Conservation (phyloP, 2,113 vertebrate genomes). For the Castor canadensis region DNA sequence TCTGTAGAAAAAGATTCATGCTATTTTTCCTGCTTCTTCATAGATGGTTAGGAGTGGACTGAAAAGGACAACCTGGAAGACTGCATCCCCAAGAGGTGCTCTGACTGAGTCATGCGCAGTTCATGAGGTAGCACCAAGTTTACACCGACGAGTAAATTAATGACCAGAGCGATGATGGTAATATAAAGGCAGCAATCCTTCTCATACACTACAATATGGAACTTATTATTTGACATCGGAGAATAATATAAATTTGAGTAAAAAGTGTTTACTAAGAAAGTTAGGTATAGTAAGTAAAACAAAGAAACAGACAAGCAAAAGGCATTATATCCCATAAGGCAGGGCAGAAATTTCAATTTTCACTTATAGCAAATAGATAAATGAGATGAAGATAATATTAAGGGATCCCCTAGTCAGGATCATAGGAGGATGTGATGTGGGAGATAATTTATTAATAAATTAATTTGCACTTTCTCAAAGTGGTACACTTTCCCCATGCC, state of each 20-base stretch:
- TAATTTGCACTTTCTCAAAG: background rate
- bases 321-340: background rate
- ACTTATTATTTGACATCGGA: background rate
- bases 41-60: background rate
- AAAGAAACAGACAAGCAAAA: background rate
- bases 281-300: background rate
- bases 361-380: background rate
- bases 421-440: background rate
- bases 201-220: background rate
- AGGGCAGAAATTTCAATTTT: background rate
- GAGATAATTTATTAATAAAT: background rate
- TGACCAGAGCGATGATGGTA: accelerated
- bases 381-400: background rate
- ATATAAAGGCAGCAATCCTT: background rate
- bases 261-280: background rate
- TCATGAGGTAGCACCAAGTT: too few relatives aligned
- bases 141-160: too few relatives aligned
- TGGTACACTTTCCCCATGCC: background rate
- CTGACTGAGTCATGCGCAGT: accelerated
- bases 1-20: background rate
- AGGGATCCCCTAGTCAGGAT: background rate
- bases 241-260: background rate
- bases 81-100: background rate
- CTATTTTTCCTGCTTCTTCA: background rate
- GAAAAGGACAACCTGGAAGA: too few relatives aligned